Evolutionary conservation across 2,113 vertebrate genomes (phyloP).

Genomic region (Saimiri boliviensis): DNA sequence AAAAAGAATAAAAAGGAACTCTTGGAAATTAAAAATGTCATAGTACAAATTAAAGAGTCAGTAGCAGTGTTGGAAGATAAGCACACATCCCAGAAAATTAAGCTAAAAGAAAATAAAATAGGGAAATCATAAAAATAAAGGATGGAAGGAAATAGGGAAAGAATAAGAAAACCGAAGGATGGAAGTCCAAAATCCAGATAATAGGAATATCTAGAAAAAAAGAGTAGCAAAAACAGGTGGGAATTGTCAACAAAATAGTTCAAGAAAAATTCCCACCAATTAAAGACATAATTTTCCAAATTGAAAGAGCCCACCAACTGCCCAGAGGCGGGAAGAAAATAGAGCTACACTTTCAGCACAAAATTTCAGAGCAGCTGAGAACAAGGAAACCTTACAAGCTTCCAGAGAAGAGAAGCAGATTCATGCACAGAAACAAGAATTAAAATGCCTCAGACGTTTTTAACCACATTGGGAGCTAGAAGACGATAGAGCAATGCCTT

Average conservation of each 20-base stretch:
- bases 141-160: background rate
- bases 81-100: background rate
- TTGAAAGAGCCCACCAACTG: background rate
- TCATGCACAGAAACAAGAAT: background rate
- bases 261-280: background rate
- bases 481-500: background rate
- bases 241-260: background rate
- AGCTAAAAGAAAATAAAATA: background rate
- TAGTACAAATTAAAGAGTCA: background rate
- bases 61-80: background rate
- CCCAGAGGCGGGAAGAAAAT: background rate
- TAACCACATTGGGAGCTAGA: background rate
- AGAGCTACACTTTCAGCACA: background rate
- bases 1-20: background rate
- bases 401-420: background rate
- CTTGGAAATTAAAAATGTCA: background rate
- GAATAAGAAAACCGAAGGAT: background rate
- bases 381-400: background rate
- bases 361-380: background rate
- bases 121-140: background rate
- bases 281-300: background rate
- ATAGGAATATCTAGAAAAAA: background rate
- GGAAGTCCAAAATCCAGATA: background rate
- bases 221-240: background rate
- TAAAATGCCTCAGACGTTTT: background rate